A percentile compares a stretch with the other conserved stretches of the same genome.
Conservation (phyloP, 2,797 vertebrate genomes). For the Centropyge bicolor region DNA sequence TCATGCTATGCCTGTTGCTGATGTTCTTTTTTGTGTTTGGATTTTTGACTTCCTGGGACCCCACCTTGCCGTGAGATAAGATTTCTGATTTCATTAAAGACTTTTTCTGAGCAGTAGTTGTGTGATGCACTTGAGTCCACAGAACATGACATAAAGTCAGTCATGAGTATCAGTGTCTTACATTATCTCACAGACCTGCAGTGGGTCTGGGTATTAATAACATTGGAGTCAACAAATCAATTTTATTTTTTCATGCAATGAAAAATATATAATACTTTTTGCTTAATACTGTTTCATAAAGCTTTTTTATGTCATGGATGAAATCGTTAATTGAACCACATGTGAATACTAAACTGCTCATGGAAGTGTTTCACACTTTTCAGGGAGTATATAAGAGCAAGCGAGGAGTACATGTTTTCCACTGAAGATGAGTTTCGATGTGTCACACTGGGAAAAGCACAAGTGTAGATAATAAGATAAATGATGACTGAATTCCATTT, state of each 20-base stretch:
- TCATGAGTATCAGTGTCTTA: not conserved
- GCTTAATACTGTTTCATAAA: constrained; percentile 45
- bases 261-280: constrained; percentile 39
- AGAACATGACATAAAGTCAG: not conserved
- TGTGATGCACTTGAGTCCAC: no score
- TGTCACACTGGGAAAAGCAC: not conserved
- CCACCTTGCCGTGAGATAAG: no score
- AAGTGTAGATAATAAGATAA: not conserved
- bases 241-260: constrained; percentile 38
- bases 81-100: no score
- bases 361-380: not conserved
- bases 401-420: not conserved
- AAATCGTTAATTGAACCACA: not conserved
- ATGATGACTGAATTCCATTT: constrained; percentile 2
- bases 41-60: no score
- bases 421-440: not conserved
- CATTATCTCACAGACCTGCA: not conserved
- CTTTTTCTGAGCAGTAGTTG: no score
- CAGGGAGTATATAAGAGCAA: not conserved
- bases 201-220: not conserved
- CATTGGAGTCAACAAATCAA: not conserved
- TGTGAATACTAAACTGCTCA: not conserved
- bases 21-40: no score
- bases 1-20: no score
- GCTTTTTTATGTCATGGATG: not conserved